Evolutionary conservation across 2,797 vertebrate species (phyloP).

Genomic region (Myotis planiceps): DNA sequence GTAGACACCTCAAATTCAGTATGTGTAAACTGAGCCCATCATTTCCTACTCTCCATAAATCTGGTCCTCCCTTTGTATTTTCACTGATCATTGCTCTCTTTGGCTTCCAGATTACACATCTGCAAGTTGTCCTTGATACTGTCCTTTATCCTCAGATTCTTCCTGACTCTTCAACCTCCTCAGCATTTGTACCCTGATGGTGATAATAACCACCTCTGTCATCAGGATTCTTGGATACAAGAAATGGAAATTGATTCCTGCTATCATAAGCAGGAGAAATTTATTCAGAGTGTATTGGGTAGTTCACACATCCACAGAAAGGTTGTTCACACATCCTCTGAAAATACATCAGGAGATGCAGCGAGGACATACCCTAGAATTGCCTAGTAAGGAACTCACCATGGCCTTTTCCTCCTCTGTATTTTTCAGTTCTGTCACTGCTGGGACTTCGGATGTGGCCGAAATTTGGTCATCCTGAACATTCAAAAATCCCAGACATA

Average conservation of each 20-base stretch:
- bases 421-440: neutral
- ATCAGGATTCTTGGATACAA: neutral
- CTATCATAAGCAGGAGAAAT: neutral
- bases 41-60: neutral
- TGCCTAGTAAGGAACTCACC: neutral
- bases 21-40: neutral
- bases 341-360: neutral
- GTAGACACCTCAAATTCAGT: neutral
- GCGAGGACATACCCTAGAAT: neutral
- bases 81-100: neutral
- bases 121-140: neutral
- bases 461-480: neutral
- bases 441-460: neutral
- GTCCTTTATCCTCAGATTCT: neutral
- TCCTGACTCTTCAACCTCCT: neutral
- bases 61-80: neutral
- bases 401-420: neutral
- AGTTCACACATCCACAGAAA: neutral
- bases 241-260: neutral
- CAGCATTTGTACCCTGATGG: neutral
- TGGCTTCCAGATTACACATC: neutral
- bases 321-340: neutral
- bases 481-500: neutral
- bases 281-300: neutral
- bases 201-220: neutral